Conservation (phyloP, 2,888 invertebrate species). For the Aphodius sticticus region DNA sequence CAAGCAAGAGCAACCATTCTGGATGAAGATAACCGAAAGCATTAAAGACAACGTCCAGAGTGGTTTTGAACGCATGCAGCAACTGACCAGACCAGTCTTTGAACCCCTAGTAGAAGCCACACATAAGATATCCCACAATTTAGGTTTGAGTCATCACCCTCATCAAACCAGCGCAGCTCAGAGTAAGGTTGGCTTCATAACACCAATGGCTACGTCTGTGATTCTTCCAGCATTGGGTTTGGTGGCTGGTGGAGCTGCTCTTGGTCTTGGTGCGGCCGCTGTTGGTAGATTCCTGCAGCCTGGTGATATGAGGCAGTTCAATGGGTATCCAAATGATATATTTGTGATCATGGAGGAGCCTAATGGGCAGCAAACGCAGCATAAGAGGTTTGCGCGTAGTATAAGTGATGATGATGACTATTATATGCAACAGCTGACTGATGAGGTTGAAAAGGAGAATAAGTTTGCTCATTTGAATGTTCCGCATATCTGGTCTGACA, state of each 20-base stretch:
- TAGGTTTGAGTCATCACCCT: conserved; percentile 67
- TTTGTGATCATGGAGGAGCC: conserved; percentile 51
- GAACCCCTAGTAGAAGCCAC: conserved; percentile 82
- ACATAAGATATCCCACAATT: conserved; percentile 79
- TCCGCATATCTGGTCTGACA: conserved; percentile 71
- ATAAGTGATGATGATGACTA: conserved; percentile 58
- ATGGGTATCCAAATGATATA: conserved; percentile 49
- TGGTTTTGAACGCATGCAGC: conserved; percentile 74
- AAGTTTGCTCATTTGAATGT: conserved; percentile 49
- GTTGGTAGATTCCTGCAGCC: conserved; percentile 71
- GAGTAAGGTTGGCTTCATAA: conserved; percentile 71
- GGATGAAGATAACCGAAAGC: conserved; percentile 77
- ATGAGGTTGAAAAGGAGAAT: conserved; percentile 51
- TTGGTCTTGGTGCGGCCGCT: conserved; percentile 83
- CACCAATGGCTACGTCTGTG: conserved; percentile 67
- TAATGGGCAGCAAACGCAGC: conserved; percentile 30
- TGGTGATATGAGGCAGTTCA: conserved; percentile 51
- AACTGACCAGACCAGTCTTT: conserved; percentile 71
- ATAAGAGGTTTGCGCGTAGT: conserved; percentile 52
- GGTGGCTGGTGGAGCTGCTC: conserved; percentile 83
- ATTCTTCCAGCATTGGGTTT: conserved; percentile 79
- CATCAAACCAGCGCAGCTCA: conserved; percentile 55
- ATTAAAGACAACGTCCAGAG: conserved; percentile 76
- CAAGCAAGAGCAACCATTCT: conserved; percentile 72
- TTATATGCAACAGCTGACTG: conserved; percentile 53